These are phyloP conservation scores for Cremastinae sp. DNA, from an alignment of 2,888 invertebrate species.

Conservation along the genomic window DNA sequence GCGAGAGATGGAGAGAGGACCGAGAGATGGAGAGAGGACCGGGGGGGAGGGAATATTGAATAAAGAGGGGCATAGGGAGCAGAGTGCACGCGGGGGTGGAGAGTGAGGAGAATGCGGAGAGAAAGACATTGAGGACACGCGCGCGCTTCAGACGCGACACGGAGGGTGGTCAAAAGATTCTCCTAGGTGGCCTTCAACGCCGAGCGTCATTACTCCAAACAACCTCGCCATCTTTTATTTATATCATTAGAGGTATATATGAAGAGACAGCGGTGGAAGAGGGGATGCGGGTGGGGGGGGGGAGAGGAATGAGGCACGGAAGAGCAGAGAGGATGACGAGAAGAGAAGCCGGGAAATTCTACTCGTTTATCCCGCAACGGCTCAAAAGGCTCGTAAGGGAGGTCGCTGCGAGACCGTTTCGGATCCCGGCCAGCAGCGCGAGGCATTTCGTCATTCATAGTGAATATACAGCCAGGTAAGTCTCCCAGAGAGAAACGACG, in stretches of 20 bases:
- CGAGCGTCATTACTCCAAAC: constrained; percentile 71
- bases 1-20: constrained; percentile 20
- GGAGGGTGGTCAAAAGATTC: constrained; percentile 51
- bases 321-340: constrained; percentile 19
- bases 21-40: background rate
- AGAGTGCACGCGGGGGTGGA: no score
- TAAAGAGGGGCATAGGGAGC: no score
- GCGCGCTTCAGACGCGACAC: constrained; percentile 16
- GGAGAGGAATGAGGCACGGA: constrained; percentile 35
- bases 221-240: constrained; percentile 74
- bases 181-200: constrained; percentile 62
- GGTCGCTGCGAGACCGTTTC: constrained; percentile 46
- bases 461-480: constrained; percentile 35
- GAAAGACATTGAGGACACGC: constrained; percentile 2
- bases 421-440: constrained; percentile 34
- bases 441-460: constrained; percentile 54
- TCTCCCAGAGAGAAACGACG: constrained; percentile 18
- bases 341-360: constrained; percentile 49
- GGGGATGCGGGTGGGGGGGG: constrained; percentile 9
- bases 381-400: constrained; percentile 70
- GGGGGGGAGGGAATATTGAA: background rate
- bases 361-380: constrained; percentile 64
- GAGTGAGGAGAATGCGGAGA: background rate
- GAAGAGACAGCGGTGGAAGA: constrained; percentile 21
- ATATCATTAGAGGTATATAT: constrained; percentile 70